These are phyloP conservation scores for Centropyge bicolor DNA, from an alignment of 2,797 vertebrate genomes.

Conservation along the genomic window DNA sequence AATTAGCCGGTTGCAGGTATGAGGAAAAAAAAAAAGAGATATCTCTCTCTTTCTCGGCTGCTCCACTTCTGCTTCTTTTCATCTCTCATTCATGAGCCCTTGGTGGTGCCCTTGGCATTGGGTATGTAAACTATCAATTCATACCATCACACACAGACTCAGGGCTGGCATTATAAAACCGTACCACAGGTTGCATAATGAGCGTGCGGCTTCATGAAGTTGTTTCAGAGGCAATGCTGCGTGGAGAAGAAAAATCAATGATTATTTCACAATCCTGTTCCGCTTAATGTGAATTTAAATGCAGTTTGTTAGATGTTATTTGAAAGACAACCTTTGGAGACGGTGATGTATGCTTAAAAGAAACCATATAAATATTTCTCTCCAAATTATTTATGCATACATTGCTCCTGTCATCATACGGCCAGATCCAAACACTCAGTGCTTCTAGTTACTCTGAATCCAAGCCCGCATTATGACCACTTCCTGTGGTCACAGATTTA, in stretches of 20 bases:
- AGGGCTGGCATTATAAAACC: constrained; percentile 72
- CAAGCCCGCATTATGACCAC: not conserved
- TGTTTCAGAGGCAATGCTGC: constrained; percentile 67
- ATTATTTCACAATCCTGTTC: constrained; percentile 55
- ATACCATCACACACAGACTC: constrained; percentile 69
- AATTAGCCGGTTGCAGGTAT: constrained; percentile 78
- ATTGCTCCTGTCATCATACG: constrained; percentile 4
- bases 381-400: constrained; percentile 19
- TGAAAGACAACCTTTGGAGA: constrained; percentile 32
- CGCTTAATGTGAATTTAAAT: constrained; percentile 52
- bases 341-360: constrained; percentile 11
- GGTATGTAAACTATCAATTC: constrained; percentile 81
- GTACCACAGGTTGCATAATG: constrained; percentile 69
- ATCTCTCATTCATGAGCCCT: constrained; percentile 84
- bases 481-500: constrained; percentile 38
- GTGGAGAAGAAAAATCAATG: constrained; percentile 58
- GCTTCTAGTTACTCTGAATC: constrained; percentile 9
- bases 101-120: constrained; percentile 83
- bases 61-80: constrained; percentile 77
- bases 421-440: constrained; percentile 9
- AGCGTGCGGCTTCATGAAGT: constrained; percentile 73
- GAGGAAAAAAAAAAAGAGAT: constrained; percentile 36
- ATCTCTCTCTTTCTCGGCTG: constrained; percentile 59
- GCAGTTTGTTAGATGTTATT: constrained; percentile 14
- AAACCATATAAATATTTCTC: constrained; percentile 18